Conservation (phyloP, 2,888 invertebrate species). For the Trachelus iudaicus region DNA sequence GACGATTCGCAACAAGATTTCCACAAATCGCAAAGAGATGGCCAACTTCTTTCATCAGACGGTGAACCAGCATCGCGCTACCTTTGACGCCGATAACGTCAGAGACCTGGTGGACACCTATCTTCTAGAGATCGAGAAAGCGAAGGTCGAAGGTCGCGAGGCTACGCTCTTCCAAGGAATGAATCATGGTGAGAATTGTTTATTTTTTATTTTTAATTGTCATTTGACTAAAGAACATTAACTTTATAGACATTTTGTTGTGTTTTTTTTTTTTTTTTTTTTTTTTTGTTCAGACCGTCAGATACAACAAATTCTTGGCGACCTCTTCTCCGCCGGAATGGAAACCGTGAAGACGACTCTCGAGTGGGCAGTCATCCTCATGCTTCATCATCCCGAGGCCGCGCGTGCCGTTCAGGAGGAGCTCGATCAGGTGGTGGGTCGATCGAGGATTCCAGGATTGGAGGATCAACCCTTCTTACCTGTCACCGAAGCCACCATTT, state of each 20-base stretch:
- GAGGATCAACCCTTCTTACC: constrained; percentile 85
- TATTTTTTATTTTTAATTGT: not conserved
- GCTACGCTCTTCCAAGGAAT: constrained; percentile 84
- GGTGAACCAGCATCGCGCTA: constrained; percentile 82
- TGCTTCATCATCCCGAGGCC: constrained; percentile 86
- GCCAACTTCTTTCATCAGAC: constrained; percentile 85
- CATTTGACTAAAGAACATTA: not conserved
- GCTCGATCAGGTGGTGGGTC: constrained; percentile 83
- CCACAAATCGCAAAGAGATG: constrained; percentile 84
- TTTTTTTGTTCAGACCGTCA: constrained; percentile 77
- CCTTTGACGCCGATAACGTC: constrained; percentile 79
- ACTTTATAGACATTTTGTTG: not conserved
- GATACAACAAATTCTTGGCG: constrained; percentile 90
- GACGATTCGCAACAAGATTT: constrained; percentile 69
- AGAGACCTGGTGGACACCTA: constrained; percentile 90
- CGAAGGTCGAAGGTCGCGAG: constrained; percentile 80
- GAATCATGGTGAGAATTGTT: constrained; percentile 78
- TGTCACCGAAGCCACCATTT: constrained; percentile 86
- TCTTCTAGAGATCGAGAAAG: constrained; percentile 85
- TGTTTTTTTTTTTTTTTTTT: not conserved
- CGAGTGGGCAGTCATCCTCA: constrained; percentile 88
- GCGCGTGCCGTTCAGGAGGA: constrained; percentile 88
- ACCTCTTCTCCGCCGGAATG: constrained; percentile 92
- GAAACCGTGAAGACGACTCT: constrained; percentile 92
- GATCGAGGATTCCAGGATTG: constrained; percentile 81